Evolutionary conservation across 2,888 invertebrate genomes (phyloP), one percentile per base, ranked within the genome.

Genomic region (Drosophila ustulata): DNA sequence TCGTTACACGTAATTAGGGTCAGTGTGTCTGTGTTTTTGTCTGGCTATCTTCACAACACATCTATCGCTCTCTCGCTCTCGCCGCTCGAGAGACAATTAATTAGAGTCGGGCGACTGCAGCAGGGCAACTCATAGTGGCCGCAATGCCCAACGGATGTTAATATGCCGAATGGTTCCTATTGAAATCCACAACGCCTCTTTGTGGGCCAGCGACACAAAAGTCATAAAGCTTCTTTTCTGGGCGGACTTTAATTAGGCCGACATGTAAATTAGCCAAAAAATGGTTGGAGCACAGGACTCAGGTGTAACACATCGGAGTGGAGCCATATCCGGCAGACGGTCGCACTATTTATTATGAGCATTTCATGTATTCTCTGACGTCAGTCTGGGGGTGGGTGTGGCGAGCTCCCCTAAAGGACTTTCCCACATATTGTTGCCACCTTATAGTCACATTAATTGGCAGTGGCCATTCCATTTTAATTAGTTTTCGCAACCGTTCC

Each of bases 1-100:
- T 83, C 88, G 88, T 83, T 83, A 88, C 83, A 83, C 73, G 83
- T 88, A 83, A 83, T 83, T 84, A 84, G 87, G 83, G 83, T 88
- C 89, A 83, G 67, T 82, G 66, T 75, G 82, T 71, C 69, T 74
- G 56, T 59, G 50, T 45, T 18, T 59, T 30, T 25, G 41, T 53
- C 61, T 58, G 45, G 56, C 64, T 62, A 70, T 61, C 53, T 43
- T 55, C 49, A 55, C 46, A 46, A 55, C 49, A 52, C 43, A 59
- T 47, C 59, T 7, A 3, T 25, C 2, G 4, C 32, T 26, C 18
- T 18, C 23, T n/a, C 45, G 37, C 13, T 5, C 30, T 34, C 49
- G 63, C 55, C 56, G 32, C 58, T 41, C 53, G 59, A 59, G 74
- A 88, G 69, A 75, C 86, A 88, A 88, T 88, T 83, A 83, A 88